A percentile compares a stretch with the other conserved stretches of the same genome.
Conservation (phyloP, 2,113 vertebrate genomes). For the Steatornis caripensis region DNA sequence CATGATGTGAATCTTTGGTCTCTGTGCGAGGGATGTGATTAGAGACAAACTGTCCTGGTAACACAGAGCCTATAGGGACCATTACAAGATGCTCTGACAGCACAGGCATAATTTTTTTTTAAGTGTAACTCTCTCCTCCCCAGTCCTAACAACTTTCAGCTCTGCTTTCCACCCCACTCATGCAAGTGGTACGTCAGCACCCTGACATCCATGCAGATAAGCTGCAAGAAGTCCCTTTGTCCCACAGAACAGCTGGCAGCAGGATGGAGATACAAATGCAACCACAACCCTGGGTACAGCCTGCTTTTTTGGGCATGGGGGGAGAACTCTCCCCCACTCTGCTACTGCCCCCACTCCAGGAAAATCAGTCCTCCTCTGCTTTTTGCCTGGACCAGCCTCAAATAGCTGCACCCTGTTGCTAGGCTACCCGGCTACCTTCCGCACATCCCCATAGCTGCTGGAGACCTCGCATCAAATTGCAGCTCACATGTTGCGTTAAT, state of each 20-base stretch:
- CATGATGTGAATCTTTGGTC: not conserved
- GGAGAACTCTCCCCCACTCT: not conserved
- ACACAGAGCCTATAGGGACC: not conserved
- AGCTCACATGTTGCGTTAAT: conserved; percentile 38
- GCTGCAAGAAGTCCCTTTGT: not conserved
- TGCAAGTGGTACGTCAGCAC: not conserved
- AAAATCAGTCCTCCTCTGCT: not conserved
- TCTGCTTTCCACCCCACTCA: not conserved
- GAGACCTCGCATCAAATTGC: conserved; percentile 30
- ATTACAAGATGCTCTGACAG: not conserved
- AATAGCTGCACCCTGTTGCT: conserved; percentile 70
- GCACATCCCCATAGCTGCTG: conserved; percentile 37
- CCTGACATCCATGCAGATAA: not conserved
- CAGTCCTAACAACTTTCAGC: not conserved
- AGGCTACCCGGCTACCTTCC: conserved; percentile 66
- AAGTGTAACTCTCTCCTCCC: not conserved
- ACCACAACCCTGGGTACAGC: not conserved
- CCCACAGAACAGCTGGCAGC: not conserved
- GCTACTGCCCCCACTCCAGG: not conserved
- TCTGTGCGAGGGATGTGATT: not conserved
- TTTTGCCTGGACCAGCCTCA: conserved; percentile 50
- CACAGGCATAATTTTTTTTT: not conserved
- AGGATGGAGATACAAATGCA: not conserved
- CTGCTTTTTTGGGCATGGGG: not conserved
- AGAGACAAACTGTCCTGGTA: not conserved